Evolutionary conservation across 2,797 vertebrate genomes (phyloP), one percentile per base, ranked within the genome.

Genomic region (Centroberyx gerrardi): DNA sequence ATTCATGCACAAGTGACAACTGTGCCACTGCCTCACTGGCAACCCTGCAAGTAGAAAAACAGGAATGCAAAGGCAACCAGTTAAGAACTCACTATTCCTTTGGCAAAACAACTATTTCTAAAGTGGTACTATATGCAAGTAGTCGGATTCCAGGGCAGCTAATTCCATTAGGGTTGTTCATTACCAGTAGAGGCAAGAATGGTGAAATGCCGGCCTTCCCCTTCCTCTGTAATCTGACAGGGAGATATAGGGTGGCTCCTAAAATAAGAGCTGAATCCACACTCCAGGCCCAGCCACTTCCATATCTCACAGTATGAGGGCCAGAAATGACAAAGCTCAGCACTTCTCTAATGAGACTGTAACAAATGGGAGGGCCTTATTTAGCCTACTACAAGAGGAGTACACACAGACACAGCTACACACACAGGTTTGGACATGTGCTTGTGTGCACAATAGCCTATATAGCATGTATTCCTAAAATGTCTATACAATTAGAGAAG

Each of bases 211-310:
- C 55, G 65, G 65, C 64, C 82, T 76, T 78, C 76, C 67, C 33
- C 64, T 78, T 87, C 76, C 76, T 72, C 72, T 85, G 74, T 84
- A 83, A 79, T 89, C 74, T 91, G 90, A 90, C 88, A 87, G 78
- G 78, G 81, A 91, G 85, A 92, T 90, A 90, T 84, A 89, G 84
- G 59, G 82, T 71, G 70, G 78, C 81, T 88, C 69, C 86, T 88
- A 91, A 90, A 93, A 91, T 92, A 93, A 91, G 78, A 90, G 90
- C 90, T 90, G 90, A 92, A 84, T 93, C 87, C 83, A 90, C 90
- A 92, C 82, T 92, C 76, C 60, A 44, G 65, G 68, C 59, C 53
- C 66, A 84, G 75, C 86, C 86, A 87, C 89, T 88, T 92, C 87
- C 87, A 90, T 90, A 86, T 90, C 85, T 93, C 88, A 90, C 84